These are phyloP conservation scores for Heliconius hortense DNA, from an alignment of 2,888 invertebrate species.

Conservation along the genomic window DNA sequence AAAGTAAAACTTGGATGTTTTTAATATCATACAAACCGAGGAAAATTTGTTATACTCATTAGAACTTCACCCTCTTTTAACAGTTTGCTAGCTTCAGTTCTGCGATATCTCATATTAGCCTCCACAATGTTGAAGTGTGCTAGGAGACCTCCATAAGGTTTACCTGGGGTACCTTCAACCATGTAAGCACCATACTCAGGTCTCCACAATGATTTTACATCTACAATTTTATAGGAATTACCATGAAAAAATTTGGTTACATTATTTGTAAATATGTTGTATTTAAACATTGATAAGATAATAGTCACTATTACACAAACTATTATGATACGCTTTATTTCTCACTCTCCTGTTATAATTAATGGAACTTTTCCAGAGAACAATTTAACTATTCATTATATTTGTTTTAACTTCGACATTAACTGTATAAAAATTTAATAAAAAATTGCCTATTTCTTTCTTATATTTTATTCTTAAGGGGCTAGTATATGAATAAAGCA, in stretches of 20 bases:
- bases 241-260: neutral
- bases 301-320: neutral
- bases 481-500: too few relatives aligned
- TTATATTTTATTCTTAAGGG: too few relatives aligned
- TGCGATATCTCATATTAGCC: constrained; percentile 95
- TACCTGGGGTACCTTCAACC: constrained; percentile 99
- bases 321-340: too few relatives aligned
- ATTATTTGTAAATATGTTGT: neutral
- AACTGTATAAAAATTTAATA: too few relatives aligned
- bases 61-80: constrained; percentile 90
- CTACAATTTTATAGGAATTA: constrained; percentile 56
- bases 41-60: constrained; percentile 96
- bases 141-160: constrained; percentile 95
- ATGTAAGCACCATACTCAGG: constrained; percentile 99
- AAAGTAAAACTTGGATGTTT: neutral
- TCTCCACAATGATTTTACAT: constrained; percentile 95
- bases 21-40: constrained; percentile 83
- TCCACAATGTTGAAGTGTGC: constrained; percentile 99
- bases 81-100: constrained; percentile 91
- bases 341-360: too few relatives aligned
- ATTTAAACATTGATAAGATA: neutral
- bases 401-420: too few relatives aligned
- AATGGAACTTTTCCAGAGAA: too few relatives aligned
- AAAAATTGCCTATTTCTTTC: too few relatives aligned
- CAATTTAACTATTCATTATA: too few relatives aligned